phyloP scores from a whole-genome alignment of 2,888 invertebrate species.

The Galeruca laticollis region DNA sequence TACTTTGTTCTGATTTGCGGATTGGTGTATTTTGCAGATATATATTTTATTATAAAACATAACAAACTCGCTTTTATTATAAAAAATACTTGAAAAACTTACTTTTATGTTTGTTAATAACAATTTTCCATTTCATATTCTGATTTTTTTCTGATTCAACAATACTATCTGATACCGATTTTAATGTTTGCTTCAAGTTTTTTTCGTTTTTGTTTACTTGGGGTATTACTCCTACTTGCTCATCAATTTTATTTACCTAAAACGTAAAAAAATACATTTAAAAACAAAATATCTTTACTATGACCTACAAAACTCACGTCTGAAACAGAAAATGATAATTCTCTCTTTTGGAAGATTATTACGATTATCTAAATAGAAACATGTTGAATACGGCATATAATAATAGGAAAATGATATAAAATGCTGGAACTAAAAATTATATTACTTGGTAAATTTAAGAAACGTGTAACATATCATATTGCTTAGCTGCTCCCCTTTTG shows the following conservation, averaged over 20 bases:
- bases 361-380: neutral
- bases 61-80: neutral
- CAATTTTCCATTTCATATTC: constrained; percentile 52
- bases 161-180: constrained; percentile 18
- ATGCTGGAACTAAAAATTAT: neutral
- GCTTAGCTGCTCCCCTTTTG: too few relatives aligned
- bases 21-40: too few relatives aligned
- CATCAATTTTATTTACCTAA: neutral
- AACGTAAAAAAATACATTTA: neutral
- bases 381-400: neutral
- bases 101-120: constrained; percentile 51
- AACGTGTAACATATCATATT: too few relatives aligned
- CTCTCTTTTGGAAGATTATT: neutral
- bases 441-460: neutral
- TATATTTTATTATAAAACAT: neutral
- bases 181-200: neutral
- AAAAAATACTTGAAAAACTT: neutral
- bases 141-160: constrained; percentile 31
- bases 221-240: neutral
- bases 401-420: constrained; percentile 15
- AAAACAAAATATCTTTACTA: neutral
- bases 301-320: constrained; percentile 20
- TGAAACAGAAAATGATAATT: constrained; percentile 27
- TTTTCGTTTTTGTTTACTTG: neutral
- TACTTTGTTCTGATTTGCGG: too few relatives aligned